phyloP scores from a whole-genome alignment of 1,140 invertebrate species.

The Coboldia fuscipes region DNA sequence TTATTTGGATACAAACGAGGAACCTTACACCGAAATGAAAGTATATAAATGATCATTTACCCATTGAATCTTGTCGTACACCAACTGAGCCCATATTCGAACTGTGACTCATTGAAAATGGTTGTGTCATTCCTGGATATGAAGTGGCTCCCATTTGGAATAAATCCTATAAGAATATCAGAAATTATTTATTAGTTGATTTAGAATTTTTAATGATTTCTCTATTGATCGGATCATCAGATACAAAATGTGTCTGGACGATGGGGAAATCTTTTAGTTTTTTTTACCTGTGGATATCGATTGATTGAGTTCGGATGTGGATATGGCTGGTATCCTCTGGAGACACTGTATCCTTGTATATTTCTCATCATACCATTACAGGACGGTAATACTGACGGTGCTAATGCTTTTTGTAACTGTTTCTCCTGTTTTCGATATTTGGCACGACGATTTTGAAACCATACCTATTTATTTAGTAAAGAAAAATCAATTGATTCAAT shows the following conservation, averaged over 20 bases:
- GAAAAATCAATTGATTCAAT: no score
- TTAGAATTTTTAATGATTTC: not conserved
- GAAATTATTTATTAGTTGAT: constrained; percentile 1
- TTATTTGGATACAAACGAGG: no score
- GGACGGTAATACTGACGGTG: constrained; percentile 68
- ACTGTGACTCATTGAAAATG: constrained; percentile 81
- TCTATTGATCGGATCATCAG: not conserved
- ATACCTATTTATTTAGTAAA: no score
- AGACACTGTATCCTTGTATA: constrained; percentile 71
- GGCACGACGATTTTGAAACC: constrained; percentile 94
- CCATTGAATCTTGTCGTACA: constrained; percentile 78
- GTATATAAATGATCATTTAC: constrained; percentile 33
- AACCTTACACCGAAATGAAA: no score
- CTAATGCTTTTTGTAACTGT: constrained; percentile 84
- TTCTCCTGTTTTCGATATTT: constrained; percentile 98
- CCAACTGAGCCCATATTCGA: constrained; percentile 74
- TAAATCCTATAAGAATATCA: constrained; percentile 17
- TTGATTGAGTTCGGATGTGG: constrained; percentile 82
- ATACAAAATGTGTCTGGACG: not conserved
- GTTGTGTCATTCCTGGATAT: constrained; percentile 80
- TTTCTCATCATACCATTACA: constrained; percentile 95
- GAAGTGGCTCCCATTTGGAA: constrained; percentile 74
- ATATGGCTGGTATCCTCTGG: constrained; percentile 78
- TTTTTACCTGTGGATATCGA: constrained; percentile 74
- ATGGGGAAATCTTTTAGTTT: not conserved